Conservation (phyloP, 2,888 invertebrate species). For the Drosophila meridionalis region DNA sequence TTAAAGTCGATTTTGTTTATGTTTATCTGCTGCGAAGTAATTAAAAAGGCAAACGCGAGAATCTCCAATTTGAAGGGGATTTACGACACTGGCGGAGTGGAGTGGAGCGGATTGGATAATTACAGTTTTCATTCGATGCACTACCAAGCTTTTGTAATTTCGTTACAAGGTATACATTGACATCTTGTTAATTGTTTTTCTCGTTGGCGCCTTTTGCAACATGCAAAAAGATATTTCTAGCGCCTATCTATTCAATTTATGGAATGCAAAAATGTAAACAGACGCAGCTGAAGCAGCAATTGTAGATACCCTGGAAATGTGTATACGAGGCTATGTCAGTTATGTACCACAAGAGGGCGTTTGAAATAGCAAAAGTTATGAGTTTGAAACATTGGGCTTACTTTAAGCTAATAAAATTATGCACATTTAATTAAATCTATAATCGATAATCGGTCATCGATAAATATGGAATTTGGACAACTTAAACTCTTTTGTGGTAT, state of each 20-base stretch:
- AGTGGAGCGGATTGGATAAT: background rate
- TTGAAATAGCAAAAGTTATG: too few species aligned
- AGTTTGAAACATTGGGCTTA: background rate
- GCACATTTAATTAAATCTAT: background rate
- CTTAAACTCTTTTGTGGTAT: background rate
- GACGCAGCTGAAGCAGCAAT: constrained; percentile 16
- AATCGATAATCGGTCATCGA: background rate
- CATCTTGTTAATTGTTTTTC: background rate
- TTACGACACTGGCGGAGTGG: background rate
- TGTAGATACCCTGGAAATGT: constrained; percentile 1
- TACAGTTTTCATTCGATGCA: background rate
- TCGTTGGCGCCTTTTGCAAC: background rate
- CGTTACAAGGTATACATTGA: constrained; percentile 1
- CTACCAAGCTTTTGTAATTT: background rate
- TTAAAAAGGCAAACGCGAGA: constrained; percentile 63
- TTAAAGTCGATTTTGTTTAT: constrained; percentile 58
- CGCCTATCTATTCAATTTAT: constrained; percentile 45
- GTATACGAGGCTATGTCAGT: background rate
- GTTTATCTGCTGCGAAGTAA: constrained; percentile 68
- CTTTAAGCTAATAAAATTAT: background rate
- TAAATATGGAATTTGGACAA: background rate
- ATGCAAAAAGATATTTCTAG: constrained; percentile 19
- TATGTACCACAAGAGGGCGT: too few species aligned
- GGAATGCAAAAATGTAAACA: constrained; percentile 57
- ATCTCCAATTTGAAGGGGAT: constrained; percentile 42